Evolutionary conservation across 2,797 vertebrate species (phyloP), one percentile per base, ranked within the genome.

Genomic region (Brachyrhaphis roseni): DNA sequence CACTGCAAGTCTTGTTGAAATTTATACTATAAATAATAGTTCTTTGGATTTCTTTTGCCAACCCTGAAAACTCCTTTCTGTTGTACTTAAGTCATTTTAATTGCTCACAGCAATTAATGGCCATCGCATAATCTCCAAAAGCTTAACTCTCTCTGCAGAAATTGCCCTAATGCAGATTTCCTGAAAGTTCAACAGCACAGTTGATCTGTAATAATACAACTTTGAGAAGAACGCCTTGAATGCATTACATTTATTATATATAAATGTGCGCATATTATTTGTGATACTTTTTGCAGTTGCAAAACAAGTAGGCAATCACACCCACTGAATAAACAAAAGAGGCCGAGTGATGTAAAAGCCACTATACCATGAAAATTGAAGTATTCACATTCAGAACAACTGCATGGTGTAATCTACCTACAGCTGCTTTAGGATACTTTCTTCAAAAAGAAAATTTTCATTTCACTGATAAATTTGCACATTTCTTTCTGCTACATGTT

Each of bases 31-130:
- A n/a, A 66, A 53, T 86, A 28, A 49, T 73, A 78, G 74, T 43
- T 78, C 36, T 78, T 31, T 74, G 36, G 64, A 41, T 71, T 78
- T 81, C 55, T 55, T 74, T 78, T 83, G 57, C 72, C 72, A 16
- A 77, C 70, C 78, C 73, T 49, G 78, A 72, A 86, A 86, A 83
- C 75, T 77, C 78, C 77, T 66, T 76, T 88, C 77, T 82, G 11
- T 78, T 75, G 36, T 53, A 84, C 87, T 82, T 78, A 59, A 80
- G 74, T 83, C 86, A 86, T 88, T 89, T 84, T 86, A 89, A 88
- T 89, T 89, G 84, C 88, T 88, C 87, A 87, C 83, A 82, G 84
- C 85, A 89, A 86, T 89, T 83, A 89, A 82, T 71, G 89, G 78
- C 75, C 62, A 64, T 39, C 28, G 57, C 64, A 76, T 87, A 91